phyloP scores from a whole-genome alignment of 2,113 vertebrate genomes.

The Struthidea cinerea region DNA sequence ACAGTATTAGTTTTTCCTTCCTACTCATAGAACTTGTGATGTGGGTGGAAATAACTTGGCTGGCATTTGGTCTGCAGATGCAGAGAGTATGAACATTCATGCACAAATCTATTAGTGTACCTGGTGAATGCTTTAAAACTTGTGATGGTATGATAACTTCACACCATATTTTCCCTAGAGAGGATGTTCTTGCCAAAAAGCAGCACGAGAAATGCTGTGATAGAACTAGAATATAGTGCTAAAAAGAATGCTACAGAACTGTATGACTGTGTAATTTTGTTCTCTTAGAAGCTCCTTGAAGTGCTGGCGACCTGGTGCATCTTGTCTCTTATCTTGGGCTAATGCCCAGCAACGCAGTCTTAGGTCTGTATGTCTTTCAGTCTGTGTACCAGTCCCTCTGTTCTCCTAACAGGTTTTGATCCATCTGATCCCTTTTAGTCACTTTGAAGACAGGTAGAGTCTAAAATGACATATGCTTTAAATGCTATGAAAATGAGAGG shows the following conservation, averaged over 20 bases:
- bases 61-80: background rate
- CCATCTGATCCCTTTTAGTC: background rate
- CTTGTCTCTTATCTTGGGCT: background rate
- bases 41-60: background rate
- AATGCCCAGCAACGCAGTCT: background rate
- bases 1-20: background rate
- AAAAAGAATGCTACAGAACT: background rate
- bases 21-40: background rate
- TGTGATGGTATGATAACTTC: background rate
- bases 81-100: background rate
- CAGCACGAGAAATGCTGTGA: background rate
- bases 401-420: background rate
- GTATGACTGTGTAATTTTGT: background rate
- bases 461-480: background rate
- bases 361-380: background rate
- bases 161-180: background rate
- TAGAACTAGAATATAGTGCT: background rate
- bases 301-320: background rate
- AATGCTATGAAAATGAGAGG: background rate
- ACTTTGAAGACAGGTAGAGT: background rate
- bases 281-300: background rate
- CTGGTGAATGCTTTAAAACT: background rate
- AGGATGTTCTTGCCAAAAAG: background rate
- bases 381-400: background rate
- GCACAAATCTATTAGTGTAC: background rate